These are phyloP conservation scores for Dasyprocta punctata DNA, from an alignment of 2,113 vertebrate genomes.

Conservation along the genomic window DNA sequence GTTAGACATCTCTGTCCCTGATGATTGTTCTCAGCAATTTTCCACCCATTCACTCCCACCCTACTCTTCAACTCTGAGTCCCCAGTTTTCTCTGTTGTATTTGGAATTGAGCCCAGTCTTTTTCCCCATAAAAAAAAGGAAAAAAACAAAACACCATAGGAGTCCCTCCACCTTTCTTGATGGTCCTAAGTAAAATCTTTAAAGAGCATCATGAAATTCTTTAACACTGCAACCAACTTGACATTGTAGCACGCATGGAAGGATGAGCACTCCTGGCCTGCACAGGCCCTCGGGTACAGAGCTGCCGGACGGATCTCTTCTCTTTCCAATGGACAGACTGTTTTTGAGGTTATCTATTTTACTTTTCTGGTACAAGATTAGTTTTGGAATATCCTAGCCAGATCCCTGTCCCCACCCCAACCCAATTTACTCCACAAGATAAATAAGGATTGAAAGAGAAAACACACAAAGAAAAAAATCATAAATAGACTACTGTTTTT, in stretches of 20 bases:
- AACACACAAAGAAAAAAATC: not conserved
- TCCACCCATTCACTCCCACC: not conserved
- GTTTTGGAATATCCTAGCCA: not conserved
- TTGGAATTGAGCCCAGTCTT: not conserved
- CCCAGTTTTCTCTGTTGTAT: not conserved
- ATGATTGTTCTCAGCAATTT: not conserved
- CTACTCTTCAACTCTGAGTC: not conserved
- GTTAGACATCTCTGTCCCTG: not conserved
- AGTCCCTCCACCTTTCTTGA: not conserved
- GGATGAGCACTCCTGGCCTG: not conserved
- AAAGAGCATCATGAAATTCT: not conserved
- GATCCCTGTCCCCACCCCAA: not conserved
- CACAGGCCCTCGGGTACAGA: not conserved
- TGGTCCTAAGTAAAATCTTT: not conserved
- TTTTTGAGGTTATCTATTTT: not conserved
- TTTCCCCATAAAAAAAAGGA: not conserved
- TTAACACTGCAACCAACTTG: not conserved
- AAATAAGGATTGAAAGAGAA: not conserved
- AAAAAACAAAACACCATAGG: not conserved
- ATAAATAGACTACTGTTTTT: not conserved
- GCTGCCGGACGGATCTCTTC: not conserved
- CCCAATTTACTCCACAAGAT: not conserved
- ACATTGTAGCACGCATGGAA: not conserved
- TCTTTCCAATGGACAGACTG: not conserved
- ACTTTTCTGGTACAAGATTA: not conserved